Percentiles rank a stretch among this genome's conserved stretches.
These are phyloP conservation scores for Chamaetylas fuelleborni DNA, from an alignment of 2,113 vertebrate species.

Conservation along the genomic window DNA sequence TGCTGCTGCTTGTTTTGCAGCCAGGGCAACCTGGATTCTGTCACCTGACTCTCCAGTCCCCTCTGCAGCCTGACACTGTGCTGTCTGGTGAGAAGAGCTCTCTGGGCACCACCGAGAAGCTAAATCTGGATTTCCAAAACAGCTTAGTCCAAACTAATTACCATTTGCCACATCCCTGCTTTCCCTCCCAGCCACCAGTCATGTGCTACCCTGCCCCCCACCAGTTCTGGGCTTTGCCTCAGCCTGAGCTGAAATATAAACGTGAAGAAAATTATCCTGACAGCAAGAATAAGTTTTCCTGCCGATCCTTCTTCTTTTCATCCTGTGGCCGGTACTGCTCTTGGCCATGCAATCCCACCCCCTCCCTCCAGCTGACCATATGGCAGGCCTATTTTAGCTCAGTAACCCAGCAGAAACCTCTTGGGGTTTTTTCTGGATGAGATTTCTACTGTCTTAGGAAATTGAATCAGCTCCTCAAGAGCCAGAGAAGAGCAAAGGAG, in stretches of 20 bases:
- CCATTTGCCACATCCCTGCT: not conserved
- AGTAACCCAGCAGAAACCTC: not conserved
- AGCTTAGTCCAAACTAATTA: not conserved
- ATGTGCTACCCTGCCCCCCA: not conserved
- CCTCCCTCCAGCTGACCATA: conserved; percentile 22
- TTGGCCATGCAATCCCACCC: not conserved
- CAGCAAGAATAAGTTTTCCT: not conserved
- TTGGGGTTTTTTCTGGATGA: not conserved
- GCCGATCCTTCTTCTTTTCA: not conserved
- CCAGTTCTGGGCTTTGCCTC: not conserved
- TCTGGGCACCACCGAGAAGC: not conserved
- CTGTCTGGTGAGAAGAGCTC: not conserved
- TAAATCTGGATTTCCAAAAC: not conserved
- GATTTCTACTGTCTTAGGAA: not conserved
- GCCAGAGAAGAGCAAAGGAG: not conserved
- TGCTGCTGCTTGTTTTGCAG: not conserved
- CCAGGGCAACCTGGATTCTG: not conserved
- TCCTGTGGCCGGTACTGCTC: not conserved
- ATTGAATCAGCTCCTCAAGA: not conserved
- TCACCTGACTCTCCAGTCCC: not conserved
- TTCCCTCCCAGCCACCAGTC: not conserved
- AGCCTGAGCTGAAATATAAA: not conserved
- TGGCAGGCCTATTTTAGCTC: conserved; percentile 21
- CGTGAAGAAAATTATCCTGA: not conserved
- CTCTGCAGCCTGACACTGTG: not conserved